These are phyloP conservation scores for Acrocera orbiculus DNA, from an alignment of 2,888 invertebrate genomes.

Conservation along the genomic window DNA sequence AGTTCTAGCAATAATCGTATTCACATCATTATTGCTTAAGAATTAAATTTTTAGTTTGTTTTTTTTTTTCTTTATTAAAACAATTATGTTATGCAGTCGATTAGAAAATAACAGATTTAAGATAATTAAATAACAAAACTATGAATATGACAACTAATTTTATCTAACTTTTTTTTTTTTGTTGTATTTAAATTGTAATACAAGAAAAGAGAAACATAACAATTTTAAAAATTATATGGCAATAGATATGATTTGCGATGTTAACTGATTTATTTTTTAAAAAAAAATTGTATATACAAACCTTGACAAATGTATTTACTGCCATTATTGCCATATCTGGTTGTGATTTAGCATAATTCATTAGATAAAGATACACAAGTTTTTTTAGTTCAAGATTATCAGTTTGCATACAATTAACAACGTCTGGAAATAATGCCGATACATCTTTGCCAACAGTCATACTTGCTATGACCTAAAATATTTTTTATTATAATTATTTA, in stretches of 20 bases:
- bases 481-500: neutral
- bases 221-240: neutral
- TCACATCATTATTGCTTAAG: neutral
- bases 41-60: neutral
- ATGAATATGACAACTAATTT: no score
- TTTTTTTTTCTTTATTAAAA: neutral
- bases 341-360: conserved; percentile 99
- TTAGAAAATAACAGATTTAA: no score
- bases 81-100: no score
- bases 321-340: conserved; percentile 99
- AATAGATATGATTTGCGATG: neutral
- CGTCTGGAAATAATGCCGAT: conserved; percentile 94
- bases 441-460: conserved; percentile 99
- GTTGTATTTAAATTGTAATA: no score
- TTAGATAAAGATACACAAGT: conserved; percentile 91
- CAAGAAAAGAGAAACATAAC: neutral
- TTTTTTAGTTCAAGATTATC: conserved; percentile 98
- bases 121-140: no score
- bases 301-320: conserved; percentile 99
- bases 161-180: no score
- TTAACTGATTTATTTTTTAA: neutral
- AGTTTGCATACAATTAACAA: conserved; percentile 99
- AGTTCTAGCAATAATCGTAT: conserved; percentile 13
- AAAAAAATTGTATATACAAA: conserved; percentile 34
- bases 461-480: conserved; percentile 87